Evolutionary conservation across 2,888 invertebrate genomes (phyloP).

Genomic region (Nipponacmea schrenckii): DNA sequence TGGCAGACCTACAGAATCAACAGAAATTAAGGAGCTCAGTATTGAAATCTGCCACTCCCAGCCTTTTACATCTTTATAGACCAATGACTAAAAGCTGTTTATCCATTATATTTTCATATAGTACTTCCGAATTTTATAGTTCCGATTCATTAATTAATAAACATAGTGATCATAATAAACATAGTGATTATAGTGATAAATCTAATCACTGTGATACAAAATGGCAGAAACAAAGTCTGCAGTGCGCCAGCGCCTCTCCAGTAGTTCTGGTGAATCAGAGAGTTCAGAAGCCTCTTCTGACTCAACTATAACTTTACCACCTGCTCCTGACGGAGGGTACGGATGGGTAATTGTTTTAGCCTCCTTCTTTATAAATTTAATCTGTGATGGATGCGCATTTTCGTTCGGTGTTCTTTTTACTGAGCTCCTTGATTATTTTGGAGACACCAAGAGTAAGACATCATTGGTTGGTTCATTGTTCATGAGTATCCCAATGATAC

Average conservation of each 20-base stretch:
- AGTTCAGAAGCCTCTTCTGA: slow-evolving; percentile 33
- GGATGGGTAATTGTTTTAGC: slow-evolving; percentile 93
- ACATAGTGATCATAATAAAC: not conserved
- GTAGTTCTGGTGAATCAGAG: not conserved
- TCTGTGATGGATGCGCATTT: slow-evolving; percentile 92
- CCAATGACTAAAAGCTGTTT: slow-evolving; percentile 59
- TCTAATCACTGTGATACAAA: no score
- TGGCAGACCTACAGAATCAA: not conserved
- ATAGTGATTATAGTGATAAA: not conserved
- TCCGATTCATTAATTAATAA: slow-evolving; percentile 48
- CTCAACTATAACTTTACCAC: slow-evolving; percentile 41
- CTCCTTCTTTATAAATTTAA: slow-evolving; percentile 87
- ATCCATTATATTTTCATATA: slow-evolving; percentile 53
- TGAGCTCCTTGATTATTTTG: slow-evolving; percentile 86
- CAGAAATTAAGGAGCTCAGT: no score
- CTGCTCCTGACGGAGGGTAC: slow-evolving; percentile 85
- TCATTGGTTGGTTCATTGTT: slow-evolving; percentile 91
- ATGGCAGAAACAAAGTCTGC: no score
- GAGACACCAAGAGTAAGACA: slow-evolving; percentile 85
- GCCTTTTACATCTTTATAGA: slow-evolving; percentile 47
- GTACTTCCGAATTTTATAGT: slow-evolving; percentile 55
- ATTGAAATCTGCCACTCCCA: no score
- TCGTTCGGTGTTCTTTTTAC: slow-evolving; percentile 91
- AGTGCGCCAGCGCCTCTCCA: no score
- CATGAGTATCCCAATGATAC: slow-evolving; percentile 86